Base-by-base conservation (phyloP, 2,797 vertebrate genomes). In the Ispidina picta region DNA sequence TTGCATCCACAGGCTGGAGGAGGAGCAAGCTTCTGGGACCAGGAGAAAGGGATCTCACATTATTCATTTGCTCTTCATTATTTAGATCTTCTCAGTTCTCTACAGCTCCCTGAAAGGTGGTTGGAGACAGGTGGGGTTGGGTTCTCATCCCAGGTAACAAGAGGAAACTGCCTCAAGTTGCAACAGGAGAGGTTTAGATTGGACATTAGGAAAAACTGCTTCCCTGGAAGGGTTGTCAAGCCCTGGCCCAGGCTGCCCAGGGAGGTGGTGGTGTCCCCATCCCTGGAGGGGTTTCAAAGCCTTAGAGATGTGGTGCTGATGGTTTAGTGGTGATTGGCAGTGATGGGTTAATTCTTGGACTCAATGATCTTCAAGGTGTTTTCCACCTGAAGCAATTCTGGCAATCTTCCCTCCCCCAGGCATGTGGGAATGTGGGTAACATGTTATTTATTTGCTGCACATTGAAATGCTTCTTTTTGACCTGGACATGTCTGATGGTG, bases 381-480 rank as follows among this genome's bases (percentile, higher is more conserved):
- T 52, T 52, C 26, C 49, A 52, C 28, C 16, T 29, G 26, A 52
- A 52, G 49, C 49, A 52, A 18, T 52, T 52, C 26, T 28, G 11
- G 6, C 15, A 52, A 17, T 52, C 26, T 52, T 65, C 52, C 37
- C 55, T 13, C 68, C 51, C 22, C 73, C 80, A 48, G 18, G 6
- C 11, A 4, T 1, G 14, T 2, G 2, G 7, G 15, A 55, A 0
- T 19, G 21, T 31, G 49, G 59, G 81, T 46, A 64, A 33, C 6
- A 1, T 26, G 60, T 80, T 86, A 35, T 43, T 73, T 76, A 22
- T 17, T 68, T 14, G 35, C 15, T 33, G 54, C 12, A 2, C 41
- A 29, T 64, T 68, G 74, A 74, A 88, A 74, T n/a, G 55, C 58
- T 14, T 76, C 33, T 58, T 91, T 68, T 55, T 25, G 35, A 51